phyloP scores from a whole-genome alignment of 2,888 invertebrate genomes.

The Operophtera brumata region DNA sequence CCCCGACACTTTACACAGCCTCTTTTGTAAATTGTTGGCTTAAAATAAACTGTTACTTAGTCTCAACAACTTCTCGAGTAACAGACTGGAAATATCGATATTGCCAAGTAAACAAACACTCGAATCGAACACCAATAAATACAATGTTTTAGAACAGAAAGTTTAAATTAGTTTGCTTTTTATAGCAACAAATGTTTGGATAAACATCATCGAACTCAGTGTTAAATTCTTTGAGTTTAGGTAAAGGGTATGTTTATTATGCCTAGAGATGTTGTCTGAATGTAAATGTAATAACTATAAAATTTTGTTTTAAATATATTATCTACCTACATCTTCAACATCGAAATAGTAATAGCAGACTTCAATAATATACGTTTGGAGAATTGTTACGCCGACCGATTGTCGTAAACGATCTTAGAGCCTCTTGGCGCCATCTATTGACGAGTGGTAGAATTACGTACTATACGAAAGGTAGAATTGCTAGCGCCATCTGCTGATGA shows the following conservation, averaged over 20 bases:
- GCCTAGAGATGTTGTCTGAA: background rate
- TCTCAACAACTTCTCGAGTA: background rate
- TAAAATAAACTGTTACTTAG: background rate
- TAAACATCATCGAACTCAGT: conserved; percentile 42
- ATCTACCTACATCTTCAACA: background rate
- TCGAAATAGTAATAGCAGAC: background rate
- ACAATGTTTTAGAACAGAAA: conserved; percentile 36
- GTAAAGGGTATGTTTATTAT: background rate
- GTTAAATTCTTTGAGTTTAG: conserved; percentile 12
- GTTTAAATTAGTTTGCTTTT: conserved; percentile 47
- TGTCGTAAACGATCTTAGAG: too few relatives aligned
- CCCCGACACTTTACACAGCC: too few relatives aligned
- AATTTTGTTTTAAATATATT: too few relatives aligned
- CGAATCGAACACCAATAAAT: conserved; percentile 28
- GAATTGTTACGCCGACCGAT: too few relatives aligned
- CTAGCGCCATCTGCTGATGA: too few relatives aligned
- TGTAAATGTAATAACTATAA: background rate
- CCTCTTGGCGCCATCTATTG: too few relatives aligned
- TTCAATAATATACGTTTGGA: too few relatives aligned
- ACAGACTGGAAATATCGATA: conserved; percentile 8
- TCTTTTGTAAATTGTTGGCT: too few relatives aligned
- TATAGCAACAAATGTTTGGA: conserved; percentile 38
- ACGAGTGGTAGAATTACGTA: too few relatives aligned
- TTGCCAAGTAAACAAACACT: conserved; percentile 5
- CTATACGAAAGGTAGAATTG: too few relatives aligned